Conservation (phyloP, 1,140 invertebrate genomes). For the Danaus melanippus region DNA sequence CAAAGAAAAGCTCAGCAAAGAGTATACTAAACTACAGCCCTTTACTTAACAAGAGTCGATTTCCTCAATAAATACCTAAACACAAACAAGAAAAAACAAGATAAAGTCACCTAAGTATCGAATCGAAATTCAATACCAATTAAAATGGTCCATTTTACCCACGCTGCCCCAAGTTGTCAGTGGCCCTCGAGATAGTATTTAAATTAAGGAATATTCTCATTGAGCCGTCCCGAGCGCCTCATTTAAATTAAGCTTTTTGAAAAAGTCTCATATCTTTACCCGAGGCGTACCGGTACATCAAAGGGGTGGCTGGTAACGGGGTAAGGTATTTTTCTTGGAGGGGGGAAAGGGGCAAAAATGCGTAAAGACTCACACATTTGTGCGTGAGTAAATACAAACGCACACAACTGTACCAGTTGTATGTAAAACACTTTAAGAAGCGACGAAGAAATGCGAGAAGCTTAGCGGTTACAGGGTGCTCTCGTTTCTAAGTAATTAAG, state of each 20-base stretch:
- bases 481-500: slow-evolving; percentile 17
- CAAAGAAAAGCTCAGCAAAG: no score
- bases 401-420: slow-evolving; percentile 56
- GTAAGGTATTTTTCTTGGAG: slow-evolving; percentile 67
- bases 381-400: slow-evolving; percentile 64
- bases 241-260: slow-evolving; percentile 72
- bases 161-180: slow-evolving; percentile 39
- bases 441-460: slow-evolving; percentile 70
- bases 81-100: slow-evolving; percentile 38
- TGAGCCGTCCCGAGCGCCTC: slow-evolving; percentile 61
- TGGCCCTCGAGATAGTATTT: slow-evolving; percentile 62
- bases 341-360: slow-evolving; percentile 56
- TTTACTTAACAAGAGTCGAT: slow-evolving; percentile 31
- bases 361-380: slow-evolving; percentile 64
- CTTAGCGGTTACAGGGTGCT: slow-evolving; percentile 58
- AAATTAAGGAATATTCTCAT: slow-evolving; percentile 67
- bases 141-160: slow-evolving; percentile 53
- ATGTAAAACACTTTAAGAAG: slow-evolving; percentile 73
- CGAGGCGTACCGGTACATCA: slow-evolving; percentile 64
- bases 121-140: slow-evolving; percentile 71
- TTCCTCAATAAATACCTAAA: slow-evolving; percentile 30
- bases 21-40: slow-evolving; percentile 15
- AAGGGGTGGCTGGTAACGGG: slow-evolving; percentile 58
- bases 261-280: slow-evolving; percentile 71
- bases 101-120: slow-evolving; percentile 37